Percentiles rank a stretch among this genome's conserved stretches.
These are phyloP conservation scores for Berghia stephanieae DNA, from an alignment of 1,140 invertebrate species.

Conservation along the genomic window DNA sequence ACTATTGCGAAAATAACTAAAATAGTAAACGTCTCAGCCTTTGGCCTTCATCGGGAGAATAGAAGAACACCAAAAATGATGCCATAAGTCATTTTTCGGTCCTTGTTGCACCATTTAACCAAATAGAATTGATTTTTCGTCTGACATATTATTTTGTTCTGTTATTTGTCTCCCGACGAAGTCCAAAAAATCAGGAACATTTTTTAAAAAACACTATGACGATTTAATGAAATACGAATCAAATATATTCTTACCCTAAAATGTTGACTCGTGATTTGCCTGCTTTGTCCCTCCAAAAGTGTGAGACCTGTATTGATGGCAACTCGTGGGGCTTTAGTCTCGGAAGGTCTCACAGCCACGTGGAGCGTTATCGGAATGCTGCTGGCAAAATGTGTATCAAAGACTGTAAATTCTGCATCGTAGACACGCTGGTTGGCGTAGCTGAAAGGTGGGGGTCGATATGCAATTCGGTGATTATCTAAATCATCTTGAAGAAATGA, in stretches of 20 bases:
- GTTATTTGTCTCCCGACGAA: no score
- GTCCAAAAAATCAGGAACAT: no score
- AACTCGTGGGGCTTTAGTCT: constrained; percentile 56
- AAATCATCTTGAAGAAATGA: constrained; percentile 81
- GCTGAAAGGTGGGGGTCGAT: constrained; percentile 62
- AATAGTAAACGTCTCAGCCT: no score
- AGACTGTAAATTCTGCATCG: constrained; percentile 57
- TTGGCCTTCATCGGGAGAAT: no score
- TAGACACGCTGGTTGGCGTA: constrained; percentile 52
- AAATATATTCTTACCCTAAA: constrained; percentile 17
- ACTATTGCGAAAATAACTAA: no score
- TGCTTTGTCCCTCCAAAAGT: constrained; percentile 61
- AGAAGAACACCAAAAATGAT: no score
- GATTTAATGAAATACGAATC: no score
- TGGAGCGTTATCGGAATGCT: constrained; percentile 59
- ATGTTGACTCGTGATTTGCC: constrained; percentile 47
- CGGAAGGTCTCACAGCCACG: constrained; percentile 58
- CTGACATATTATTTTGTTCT: no score
- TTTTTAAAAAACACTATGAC: no score
- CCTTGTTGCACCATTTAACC: no score
- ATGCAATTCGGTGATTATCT: constrained; percentile 72
- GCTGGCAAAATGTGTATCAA: constrained; percentile 59
- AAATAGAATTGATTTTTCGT: no score
- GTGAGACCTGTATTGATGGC: constrained; percentile 56
- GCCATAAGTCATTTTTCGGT: no score